Evolutionary conservation across 2,797 vertebrate species (phyloP).

Genomic region (Naso thynnoides): DNA sequence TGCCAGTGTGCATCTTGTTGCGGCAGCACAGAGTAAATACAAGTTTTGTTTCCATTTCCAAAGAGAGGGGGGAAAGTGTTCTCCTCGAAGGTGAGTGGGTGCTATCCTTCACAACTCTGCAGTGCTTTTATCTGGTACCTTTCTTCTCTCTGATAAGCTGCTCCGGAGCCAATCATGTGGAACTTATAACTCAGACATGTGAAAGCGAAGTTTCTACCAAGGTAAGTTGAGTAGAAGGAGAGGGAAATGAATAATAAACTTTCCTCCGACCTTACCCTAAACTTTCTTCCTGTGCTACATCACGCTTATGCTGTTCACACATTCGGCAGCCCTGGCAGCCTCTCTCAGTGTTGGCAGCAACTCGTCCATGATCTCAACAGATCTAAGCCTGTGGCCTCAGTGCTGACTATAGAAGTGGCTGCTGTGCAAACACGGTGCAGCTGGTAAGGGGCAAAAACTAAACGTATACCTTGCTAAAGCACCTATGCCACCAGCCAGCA

Average conservation of each 20-base stretch:
- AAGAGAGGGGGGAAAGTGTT: constrained; percentile 38
- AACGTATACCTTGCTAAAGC: constrained; percentile 23
- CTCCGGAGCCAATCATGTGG: constrained; percentile 66
- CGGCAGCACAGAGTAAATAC: constrained; percentile 53
- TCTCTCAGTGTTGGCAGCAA: constrained; percentile 34
- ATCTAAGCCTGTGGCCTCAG: constrained; percentile 44
- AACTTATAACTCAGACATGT: constrained; percentile 65
- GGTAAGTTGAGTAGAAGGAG: constrained; percentile 33
- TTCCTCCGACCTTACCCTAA: constrained; percentile 35
- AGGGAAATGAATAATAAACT: constrained; percentile 56
- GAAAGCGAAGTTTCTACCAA: constrained; percentile 57
- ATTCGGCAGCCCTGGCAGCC: constrained; percentile 35
- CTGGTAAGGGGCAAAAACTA: constrained; percentile 30
- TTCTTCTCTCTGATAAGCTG: constrained; percentile 73
- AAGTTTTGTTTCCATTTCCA: constrained; percentile 49
- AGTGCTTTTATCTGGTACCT: constrained; percentile 63
- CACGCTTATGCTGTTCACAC: constrained; percentile 35
- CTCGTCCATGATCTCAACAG: constrained; percentile 46
- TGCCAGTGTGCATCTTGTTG: constrained; percentile 55
- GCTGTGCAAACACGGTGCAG: constrained; percentile 24
- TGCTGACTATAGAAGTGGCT: constrained; percentile 7
- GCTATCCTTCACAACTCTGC: constrained; percentile 53
- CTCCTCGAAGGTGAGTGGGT: constrained; percentile 59
- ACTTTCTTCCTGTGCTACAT: constrained; percentile 36
- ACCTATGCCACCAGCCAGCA: constrained; percentile 33